Percentiles rank a stretch among this genome's conserved stretches.
Conservation (phyloP, 2,888 invertebrate species). For the Microctonus aethiopoides region DNA sequence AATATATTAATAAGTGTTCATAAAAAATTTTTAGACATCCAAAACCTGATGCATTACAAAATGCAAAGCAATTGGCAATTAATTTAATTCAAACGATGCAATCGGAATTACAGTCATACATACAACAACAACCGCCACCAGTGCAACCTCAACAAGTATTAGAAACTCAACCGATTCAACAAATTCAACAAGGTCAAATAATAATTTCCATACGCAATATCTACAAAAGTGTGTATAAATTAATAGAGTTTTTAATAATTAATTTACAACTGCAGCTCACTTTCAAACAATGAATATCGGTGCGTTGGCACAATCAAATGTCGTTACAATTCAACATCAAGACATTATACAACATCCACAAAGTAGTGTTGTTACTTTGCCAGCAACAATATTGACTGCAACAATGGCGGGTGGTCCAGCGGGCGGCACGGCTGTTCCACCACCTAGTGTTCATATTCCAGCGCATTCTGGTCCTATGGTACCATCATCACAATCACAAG, state of each 20-base stretch:
- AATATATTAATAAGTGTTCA: slow-evolving; percentile 1
- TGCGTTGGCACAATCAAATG: slow-evolving; percentile 63
- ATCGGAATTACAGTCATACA: slow-evolving; percentile 68
- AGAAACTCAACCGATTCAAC: slow-evolving; percentile 63
- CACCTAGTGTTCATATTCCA: slow-evolving; percentile 65
- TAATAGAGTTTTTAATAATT: not conserved
- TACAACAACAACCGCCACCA: slow-evolving; percentile 66
- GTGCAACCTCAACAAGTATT: slow-evolving; percentile 65
- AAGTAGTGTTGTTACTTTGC: slow-evolving; percentile 61
- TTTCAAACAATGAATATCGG: slow-evolving; percentile 67
- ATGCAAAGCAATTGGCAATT: slow-evolving; percentile 78
- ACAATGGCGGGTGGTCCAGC: slow-evolving; percentile 61
- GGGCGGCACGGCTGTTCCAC: slow-evolving; percentile 59
- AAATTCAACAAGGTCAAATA: slow-evolving; percentile 58
- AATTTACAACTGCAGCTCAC: slow-evolving; percentile 52
- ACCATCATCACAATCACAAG: slow-evolving; percentile 62
- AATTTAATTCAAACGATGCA: slow-evolving; percentile 85
- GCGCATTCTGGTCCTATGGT: slow-evolving; percentile 63
- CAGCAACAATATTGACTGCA: slow-evolving; percentile 63
- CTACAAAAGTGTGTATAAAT: too few species aligned
- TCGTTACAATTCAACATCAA: slow-evolving; percentile 66
- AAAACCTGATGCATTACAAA: slow-evolving; percentile 75
- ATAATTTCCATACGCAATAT: not conserved
- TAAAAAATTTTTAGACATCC: slow-evolving; percentile 71
- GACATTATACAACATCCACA: slow-evolving; percentile 65